These are phyloP conservation scores for Montipora cactus DNA, from an alignment of 64 coral and sea anemone genomes.

Conservation along the genomic window DNA sequence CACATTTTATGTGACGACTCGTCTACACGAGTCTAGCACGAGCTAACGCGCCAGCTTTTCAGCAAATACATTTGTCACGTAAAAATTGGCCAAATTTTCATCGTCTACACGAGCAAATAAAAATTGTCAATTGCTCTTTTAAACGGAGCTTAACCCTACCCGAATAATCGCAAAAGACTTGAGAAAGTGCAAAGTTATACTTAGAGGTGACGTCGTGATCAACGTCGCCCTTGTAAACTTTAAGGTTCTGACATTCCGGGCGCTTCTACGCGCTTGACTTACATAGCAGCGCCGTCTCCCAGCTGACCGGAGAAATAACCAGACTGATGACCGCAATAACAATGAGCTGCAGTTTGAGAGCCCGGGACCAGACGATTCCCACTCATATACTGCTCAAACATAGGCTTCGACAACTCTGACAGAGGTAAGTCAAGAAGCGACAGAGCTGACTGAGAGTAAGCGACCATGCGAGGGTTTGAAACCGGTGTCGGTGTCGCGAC, in stretches of 20 bases:
- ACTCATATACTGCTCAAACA: slow-evolving; percentile 94
- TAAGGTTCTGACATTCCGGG: background rate
- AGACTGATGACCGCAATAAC: slow-evolving; percentile 97
- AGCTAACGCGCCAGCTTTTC: too few relatives aligned
- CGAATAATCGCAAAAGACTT: too few relatives aligned
- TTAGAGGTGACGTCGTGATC: too few relatives aligned
- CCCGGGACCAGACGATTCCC: slow-evolving; percentile 89
- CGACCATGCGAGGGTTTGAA: slow-evolving; percentile 71
- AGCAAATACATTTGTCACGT: too few relatives aligned
- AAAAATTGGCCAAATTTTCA: too few relatives aligned
- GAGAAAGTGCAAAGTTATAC: too few relatives aligned
- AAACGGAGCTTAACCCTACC: too few relatives aligned
- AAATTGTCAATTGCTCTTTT: too few relatives aligned
- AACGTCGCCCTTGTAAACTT: too few relatives aligned
- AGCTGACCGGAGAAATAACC: slow-evolving; percentile 94
- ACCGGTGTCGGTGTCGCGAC: slow-evolving; percentile 81
- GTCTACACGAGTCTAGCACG: too few relatives aligned
- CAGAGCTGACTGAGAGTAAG: slow-evolving; percentile 72
- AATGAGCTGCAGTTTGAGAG: slow-evolving; percentile 88
- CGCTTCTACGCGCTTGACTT: background rate
- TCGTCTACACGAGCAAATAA: too few relatives aligned
- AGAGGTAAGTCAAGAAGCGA: slow-evolving; percentile 74
- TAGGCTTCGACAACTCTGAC: slow-evolving; percentile 60
- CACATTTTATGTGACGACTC: too few relatives aligned
- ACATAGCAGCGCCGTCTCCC: slow-evolving; percentile 98